Percentiles rank a stretch among this genome's conserved stretches.
These are phyloP conservation scores for Parazoanthus swiftii DNA, from an alignment of 92 coral and sea anemone species.

Conservation along the genomic window DNA sequence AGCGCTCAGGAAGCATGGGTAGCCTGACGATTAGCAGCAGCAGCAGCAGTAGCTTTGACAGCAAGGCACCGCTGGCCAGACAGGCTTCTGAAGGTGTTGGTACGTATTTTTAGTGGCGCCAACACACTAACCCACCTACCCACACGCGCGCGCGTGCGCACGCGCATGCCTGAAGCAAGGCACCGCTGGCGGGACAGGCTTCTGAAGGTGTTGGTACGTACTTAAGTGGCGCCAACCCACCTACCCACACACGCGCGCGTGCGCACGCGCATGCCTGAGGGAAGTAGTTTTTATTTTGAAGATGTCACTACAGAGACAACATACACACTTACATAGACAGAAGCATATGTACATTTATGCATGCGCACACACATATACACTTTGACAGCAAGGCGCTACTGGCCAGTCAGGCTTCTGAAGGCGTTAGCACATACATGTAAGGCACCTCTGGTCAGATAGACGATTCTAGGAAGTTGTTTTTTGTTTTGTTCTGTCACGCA, in stretches of 20 bases:
- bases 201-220: slow-evolving; percentile 68
- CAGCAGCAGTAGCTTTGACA: slow-evolving; percentile 63
- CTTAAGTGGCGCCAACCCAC: background rate
- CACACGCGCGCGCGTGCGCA: background rate
- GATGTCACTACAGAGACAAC: too few species aligned
- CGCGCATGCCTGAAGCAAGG: slow-evolving; percentile 4
- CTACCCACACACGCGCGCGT: background rate
- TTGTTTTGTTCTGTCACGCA: too few species aligned
- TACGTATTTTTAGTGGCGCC: background rate
- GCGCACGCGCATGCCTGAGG: background rate
- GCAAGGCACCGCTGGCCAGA: slow-evolving; percentile 55
- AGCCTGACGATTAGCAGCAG: slow-evolving; percentile 65
- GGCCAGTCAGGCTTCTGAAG: too few species aligned
- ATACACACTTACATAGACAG: too few species aligned
- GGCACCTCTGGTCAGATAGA: too few species aligned
- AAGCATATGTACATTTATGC: too few species aligned
- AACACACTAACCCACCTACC: background rate
- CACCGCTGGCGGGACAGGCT: slow-evolving; percentile 58
- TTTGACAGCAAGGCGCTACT: too few species aligned
- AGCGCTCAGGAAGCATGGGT: slow-evolving; percentile 85
- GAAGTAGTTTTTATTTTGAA: background rate
- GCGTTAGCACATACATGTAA: too few species aligned
- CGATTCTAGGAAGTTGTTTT: too few species aligned
- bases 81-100: slow-evolving; percentile 75
- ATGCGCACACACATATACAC: too few species aligned